Evolutionary conservation across 2,888 invertebrate species (phyloP).

Genomic region (Drosophila melanosoma): DNA sequence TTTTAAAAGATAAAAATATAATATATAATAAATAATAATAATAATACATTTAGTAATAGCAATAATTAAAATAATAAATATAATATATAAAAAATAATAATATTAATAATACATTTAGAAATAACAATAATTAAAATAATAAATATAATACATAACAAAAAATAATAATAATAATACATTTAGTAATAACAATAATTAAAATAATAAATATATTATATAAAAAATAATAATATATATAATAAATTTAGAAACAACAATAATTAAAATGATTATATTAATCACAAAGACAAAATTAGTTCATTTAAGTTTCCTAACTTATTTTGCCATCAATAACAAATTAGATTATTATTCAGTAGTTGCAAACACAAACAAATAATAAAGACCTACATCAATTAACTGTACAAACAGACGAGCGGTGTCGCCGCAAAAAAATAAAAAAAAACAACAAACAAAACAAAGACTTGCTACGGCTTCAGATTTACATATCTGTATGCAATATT

Average conservation of each 20-base stretch:
- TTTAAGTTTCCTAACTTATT: neutral
- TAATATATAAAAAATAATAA: too few species aligned
- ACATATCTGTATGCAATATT: constrained; percentile 16
- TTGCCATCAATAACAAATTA: neutral
- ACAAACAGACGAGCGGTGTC: constrained; percentile 29
- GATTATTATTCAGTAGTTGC: constrained; percentile 6
- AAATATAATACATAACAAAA: neutral
- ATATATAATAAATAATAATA: neutral
- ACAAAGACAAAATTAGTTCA: neutral
- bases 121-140: neutral
- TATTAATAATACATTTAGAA: neutral
- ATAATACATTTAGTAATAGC: neutral
- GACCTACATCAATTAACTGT: constrained; percentile 34
- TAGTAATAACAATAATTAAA: neutral
- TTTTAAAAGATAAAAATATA: neutral
- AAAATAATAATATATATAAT: neutral
- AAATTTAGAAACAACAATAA: neutral
- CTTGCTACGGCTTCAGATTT: constrained; percentile 58
- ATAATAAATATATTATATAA: neutral
- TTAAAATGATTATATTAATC: neutral
- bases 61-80: neutral
- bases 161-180: neutral
- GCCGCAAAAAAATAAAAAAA: constrained; percentile 15
- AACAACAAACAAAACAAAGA: constrained; percentile 4
- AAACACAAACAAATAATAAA: constrained; percentile 5